phyloP scores from a whole-genome alignment of 1,140 invertebrate genomes.

The Hyles euphorbiae region DNA sequence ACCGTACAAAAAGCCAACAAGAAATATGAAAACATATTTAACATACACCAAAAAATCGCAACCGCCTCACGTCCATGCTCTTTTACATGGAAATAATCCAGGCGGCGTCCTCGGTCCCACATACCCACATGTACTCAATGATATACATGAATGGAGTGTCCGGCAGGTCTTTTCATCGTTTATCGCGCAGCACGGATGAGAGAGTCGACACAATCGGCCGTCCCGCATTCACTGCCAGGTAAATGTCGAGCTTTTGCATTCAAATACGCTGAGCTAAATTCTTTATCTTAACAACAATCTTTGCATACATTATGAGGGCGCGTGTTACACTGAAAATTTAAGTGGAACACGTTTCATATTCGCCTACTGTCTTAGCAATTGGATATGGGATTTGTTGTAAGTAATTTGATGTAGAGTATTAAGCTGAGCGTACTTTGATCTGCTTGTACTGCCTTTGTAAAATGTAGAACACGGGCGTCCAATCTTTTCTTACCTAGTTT shows the following conservation, averaged over 20 bases:
- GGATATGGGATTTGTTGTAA: background rate
- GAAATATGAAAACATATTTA: too few relatives aligned
- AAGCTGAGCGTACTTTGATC: too few relatives aligned
- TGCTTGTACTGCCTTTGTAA: too few relatives aligned
- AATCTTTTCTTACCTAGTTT: too few relatives aligned
- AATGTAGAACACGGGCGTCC: too few relatives aligned
- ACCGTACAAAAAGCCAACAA: background rate
- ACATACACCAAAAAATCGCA: too few relatives aligned
- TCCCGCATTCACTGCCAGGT: constrained; percentile 28
- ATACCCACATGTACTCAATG: constrained; percentile 23
- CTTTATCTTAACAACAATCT: constrained; percentile 27
- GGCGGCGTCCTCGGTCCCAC: too few relatives aligned
- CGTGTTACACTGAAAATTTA: constrained; percentile 11
- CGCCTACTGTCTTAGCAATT: background rate
- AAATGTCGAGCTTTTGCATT: constrained; percentile 28
- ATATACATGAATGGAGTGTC: constrained; percentile 46
- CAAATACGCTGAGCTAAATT: constrained; percentile 21
- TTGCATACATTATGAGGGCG: constrained; percentile 2
- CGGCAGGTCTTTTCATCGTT: constrained; percentile 39
- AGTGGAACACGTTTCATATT: constrained; percentile 13
- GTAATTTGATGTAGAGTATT: background rate
- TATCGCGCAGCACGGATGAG: constrained; percentile 36
- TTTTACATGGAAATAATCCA: too few relatives aligned
- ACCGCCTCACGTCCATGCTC: too few relatives aligned
- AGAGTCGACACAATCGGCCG: constrained; percentile 31